phyloP scores from a whole-genome alignment of 2,797 vertebrate genomes.

The Girardinus metallicus region DNA sequence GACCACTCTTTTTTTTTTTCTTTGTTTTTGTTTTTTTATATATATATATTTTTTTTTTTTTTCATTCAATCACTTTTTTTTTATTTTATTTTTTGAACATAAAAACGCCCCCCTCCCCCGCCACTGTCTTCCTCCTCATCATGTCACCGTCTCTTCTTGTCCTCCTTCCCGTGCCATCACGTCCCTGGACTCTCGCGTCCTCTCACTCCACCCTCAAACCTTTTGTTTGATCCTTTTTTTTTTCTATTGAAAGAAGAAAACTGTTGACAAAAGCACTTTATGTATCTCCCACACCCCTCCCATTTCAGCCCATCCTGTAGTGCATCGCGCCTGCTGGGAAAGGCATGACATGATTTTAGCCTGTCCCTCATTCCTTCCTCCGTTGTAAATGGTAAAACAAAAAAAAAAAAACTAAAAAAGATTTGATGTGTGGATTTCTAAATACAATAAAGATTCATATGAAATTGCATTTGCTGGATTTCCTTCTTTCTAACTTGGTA shows the following conservation, averaged over 20 bases:
- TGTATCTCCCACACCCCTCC: constrained; percentile 78
- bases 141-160: constrained; percentile 40
- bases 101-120: constrained; percentile 69
- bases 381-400: constrained; percentile 79
- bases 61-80: constrained; percentile 40
- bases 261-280: constrained; percentile 98
- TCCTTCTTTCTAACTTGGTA: constrained; percentile 6
- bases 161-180: constrained; percentile 57
- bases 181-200: constrained; percentile 41
- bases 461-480: constrained; percentile 68
- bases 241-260: constrained; percentile 83
- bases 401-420: constrained; percentile 65
- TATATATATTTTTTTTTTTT: constrained; percentile 75
- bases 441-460: constrained; percentile 89
- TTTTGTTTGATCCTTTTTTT: constrained; percentile 82
- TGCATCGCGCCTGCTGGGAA: constrained; percentile 79
- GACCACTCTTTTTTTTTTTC: constrained; percentile 53
- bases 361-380: constrained; percentile 71
- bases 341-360: constrained; percentile 75
- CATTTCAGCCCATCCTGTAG: constrained; percentile 81
- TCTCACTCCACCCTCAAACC: constrained; percentile 69
- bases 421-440: constrained; percentile 87
- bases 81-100: constrained; percentile 80
- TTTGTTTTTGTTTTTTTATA: constrained; percentile 81
- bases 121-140: constrained; percentile 81